Conservation (phyloP, 2,113 vertebrate species). For the Zosterops borbonicus region DNA sequence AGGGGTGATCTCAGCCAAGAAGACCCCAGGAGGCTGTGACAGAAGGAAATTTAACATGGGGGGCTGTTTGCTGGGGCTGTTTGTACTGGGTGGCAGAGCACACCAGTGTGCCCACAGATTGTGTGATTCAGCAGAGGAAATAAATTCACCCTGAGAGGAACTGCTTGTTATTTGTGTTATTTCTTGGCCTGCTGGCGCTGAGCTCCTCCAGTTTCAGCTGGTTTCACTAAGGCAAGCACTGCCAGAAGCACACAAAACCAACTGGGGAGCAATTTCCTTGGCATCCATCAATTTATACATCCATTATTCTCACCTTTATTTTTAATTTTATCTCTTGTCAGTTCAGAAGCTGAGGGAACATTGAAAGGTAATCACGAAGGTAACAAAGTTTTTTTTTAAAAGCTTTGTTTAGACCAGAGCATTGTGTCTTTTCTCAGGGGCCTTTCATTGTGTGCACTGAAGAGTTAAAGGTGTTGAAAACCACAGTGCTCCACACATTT, state of each 20-base stretch:
- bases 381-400: background rate
- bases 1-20: background rate
- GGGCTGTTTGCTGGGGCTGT: background rate
- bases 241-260: background rate
- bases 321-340: background rate
- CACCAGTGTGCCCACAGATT: background rate
- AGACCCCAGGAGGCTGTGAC: background rate
- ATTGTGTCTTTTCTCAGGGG: background rate
- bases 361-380: background rate
- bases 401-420: background rate
- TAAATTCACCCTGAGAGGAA: background rate
- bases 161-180: background rate
- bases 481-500: background rate
- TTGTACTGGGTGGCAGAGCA: background rate
- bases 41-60: background rate
- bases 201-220: background rate
- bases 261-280: background rate
- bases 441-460: background rate
- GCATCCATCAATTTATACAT: background rate
- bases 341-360: background rate
- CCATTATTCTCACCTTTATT: background rate
- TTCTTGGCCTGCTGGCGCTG: background rate
- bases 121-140: background rate
- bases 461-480: background rate
- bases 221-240: background rate